A percentile compares a stretch with the other conserved stretches of the same genome.
These are phyloP conservation scores for Hystrix cristata DNA, from an alignment of 2,113 vertebrate genomes.

Conservation along the genomic window DNA sequence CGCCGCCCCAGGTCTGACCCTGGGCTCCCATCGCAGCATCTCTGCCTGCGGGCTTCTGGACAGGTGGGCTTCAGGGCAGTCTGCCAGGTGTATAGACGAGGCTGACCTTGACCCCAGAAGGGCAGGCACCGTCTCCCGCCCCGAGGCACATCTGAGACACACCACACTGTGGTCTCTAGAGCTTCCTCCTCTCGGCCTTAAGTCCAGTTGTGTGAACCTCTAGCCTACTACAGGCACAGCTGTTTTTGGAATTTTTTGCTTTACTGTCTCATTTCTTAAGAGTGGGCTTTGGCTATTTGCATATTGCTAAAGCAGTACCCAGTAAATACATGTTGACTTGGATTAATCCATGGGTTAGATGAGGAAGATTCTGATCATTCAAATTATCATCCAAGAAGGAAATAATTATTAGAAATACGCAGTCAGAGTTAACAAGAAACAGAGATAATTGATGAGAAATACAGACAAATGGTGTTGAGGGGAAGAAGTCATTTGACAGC, in stretches of 20 bases:
- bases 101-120: not conserved
- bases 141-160: not conserved
- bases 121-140: not conserved
- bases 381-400: not conserved
- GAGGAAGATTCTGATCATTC: not conserved
- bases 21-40: not conserved
- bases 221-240: not conserved
- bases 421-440: not conserved
- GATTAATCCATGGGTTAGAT: not conserved
- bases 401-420: not conserved
- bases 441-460: not conserved
- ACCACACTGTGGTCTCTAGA: no score
- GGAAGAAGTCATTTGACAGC: not conserved
- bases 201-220: no score
- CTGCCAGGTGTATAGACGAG: no score
- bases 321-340: not conserved
- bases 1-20: not conserved
- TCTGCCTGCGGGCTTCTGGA: not conserved
- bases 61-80: not conserved
- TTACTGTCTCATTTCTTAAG: not conserved
- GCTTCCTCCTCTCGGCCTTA: fast-evolving
- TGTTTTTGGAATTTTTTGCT: not conserved
- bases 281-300: not conserved
- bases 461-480: fast-evolving
- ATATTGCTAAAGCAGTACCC: not conserved